Conservation (phyloP, 2,113 vertebrate genomes). For the Vimba vimba region DNA sequence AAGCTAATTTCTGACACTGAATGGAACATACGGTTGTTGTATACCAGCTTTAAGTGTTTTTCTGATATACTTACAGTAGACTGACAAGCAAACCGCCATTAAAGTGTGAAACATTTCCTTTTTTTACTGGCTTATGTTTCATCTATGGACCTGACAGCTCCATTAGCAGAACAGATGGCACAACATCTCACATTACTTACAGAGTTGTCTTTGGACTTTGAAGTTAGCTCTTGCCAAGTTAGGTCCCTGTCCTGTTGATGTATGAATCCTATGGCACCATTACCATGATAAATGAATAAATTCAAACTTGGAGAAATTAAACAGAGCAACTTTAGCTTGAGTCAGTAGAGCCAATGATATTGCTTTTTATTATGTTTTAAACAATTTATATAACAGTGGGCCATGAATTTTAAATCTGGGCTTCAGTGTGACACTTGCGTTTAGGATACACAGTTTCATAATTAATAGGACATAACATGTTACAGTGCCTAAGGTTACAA, state of each 20-base stretch:
- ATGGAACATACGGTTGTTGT: neutral
- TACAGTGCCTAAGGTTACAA: neutral
- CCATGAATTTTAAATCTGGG: neutral
- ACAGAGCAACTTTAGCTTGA: neutral
- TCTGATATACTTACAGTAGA: neutral
- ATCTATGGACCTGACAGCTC: constrained; percentile 22
- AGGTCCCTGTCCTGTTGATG: constrained; percentile 24
- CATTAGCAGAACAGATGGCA: constrained; percentile 31
- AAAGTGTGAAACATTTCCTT: constrained; percentile 4
- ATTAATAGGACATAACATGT: neutral
- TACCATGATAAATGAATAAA: constrained; percentile 30
- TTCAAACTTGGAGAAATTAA: neutral
- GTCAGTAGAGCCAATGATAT: neutral
- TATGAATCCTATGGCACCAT: constrained; percentile 10
- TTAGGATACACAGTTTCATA: neutral
- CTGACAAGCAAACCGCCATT: constrained; percentile 5
- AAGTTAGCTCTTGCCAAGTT: constrained; percentile 30
- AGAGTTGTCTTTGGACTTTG: constrained; percentile 35
- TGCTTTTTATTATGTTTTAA: neutral
- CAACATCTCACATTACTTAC: constrained; percentile 31
- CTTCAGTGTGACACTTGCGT: neutral
- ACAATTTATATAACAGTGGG: neutral
- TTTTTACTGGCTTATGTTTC: constrained; percentile 9
- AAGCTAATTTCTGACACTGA: too few species aligned
- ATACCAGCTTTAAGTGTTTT: neutral